Evolutionary conservation across 2,888 invertebrate genomes (phyloP), one percentile per base, ranked within the genome.

Genomic region (Tachina grossa): DNA sequence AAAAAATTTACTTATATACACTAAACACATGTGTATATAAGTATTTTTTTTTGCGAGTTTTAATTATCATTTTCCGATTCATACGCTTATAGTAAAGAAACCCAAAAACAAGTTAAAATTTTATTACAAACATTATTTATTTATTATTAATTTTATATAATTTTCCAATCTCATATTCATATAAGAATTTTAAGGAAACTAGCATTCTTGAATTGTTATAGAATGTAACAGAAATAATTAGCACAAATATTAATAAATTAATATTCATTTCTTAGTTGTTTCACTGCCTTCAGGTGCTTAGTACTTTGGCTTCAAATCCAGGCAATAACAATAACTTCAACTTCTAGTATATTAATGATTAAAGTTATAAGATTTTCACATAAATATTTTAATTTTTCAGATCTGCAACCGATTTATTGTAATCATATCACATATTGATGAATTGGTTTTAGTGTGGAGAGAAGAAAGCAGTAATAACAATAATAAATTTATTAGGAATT

Each of bases 371-470:
- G 71, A 61, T 63, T 72, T 65, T 47, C 41, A 72, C 47, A 72
- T 79, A 79, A 6, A 6, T 31, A 31, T 31, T 31, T 6, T 6
- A 6, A 65, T 41, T 57, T 79, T 14, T 55, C 47, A 79, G 57
- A 41, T 19, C 65, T 79, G 47, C 39, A 65, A 47, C 5, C 55
- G 9, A 71, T 65, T 71, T 47, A 72, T 69, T 69, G 9, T 47
- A 47, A 14, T n/a, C 14, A 66, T 65, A 57, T 66, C 22, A 45
- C 45, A 9, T 59, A 65, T 49, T 78, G 43, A 61, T 51, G 16
- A 71, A 79, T 45, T 77, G 68, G 68, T 77, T 77, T 77, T 14
- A 19, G 41, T n/a, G 14, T 57, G 5, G 57, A 41, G 39, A 79
- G 47, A 19, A 14, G 14, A 16, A 47, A 59, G 49, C 47, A 10